These are phyloP conservation scores for Solea solea DNA, from an alignment of 2,113 vertebrate species.

Conservation along the genomic window DNA sequence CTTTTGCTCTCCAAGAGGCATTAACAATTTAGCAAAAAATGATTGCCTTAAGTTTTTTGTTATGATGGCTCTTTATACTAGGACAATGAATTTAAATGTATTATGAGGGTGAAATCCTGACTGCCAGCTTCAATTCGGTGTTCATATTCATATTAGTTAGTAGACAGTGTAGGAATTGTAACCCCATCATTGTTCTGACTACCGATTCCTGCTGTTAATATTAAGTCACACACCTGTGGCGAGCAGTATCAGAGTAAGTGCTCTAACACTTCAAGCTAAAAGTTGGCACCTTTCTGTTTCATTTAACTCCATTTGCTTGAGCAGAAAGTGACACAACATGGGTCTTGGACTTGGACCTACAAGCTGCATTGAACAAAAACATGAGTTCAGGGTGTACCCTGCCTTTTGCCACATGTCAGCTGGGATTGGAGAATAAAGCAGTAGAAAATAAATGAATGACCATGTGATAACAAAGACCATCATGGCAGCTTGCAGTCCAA, in stretches of 20 bases:
- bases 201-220: too few species aligned
- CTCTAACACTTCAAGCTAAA: constrained; percentile 5
- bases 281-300: constrained; percentile 27
- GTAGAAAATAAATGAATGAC: too few species aligned
- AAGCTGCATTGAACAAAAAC: constrained; percentile 19
- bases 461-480: too few species aligned
- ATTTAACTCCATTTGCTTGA: constrained; percentile 26
- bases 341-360: constrained; percentile 21
- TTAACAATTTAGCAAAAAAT: constrained; percentile 7
- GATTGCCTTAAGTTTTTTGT: not conserved
- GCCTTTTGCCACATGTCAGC: too few species aligned
- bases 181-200: not conserved
- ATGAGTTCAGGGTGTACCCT: too few species aligned
- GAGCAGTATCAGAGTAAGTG: constrained; percentile 2
- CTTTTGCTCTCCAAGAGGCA: not conserved
- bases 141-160: not conserved
- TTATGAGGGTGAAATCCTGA: not conserved
- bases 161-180: not conserved
- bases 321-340: constrained; percentile 7
- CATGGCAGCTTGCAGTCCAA: too few species aligned
- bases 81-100: not conserved
- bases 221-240: not conserved
- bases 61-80: not conserved
- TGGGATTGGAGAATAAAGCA: too few species aligned
- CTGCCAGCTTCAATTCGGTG: not conserved